These are phyloP conservation scores for Calosoma granatense DNA, from an alignment of 1,140 invertebrate species.

Conservation along the genomic window DNA sequence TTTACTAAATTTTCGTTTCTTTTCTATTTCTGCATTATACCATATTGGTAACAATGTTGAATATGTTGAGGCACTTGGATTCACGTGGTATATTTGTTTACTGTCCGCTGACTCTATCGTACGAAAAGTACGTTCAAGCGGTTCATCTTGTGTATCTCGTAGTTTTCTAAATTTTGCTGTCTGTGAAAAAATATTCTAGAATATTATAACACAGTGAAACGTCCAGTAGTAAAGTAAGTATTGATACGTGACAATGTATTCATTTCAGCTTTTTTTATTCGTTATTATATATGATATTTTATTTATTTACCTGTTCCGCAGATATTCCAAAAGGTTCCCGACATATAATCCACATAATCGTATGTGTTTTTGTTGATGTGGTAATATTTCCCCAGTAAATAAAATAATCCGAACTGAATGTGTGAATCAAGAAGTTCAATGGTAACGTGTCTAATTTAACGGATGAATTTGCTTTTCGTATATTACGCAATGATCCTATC, in stretches of 20 bases:
- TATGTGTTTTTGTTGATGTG: slow-evolving; percentile 25
- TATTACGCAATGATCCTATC: slow-evolving; percentile 34
- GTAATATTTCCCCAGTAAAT: slow-evolving; percentile 54
- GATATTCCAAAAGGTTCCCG: slow-evolving; percentile 29
- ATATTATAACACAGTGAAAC: too few relatives aligned
- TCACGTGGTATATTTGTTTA: slow-evolving; percentile 26
- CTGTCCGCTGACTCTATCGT: slow-evolving; percentile 16
- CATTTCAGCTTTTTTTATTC: too few relatives aligned
- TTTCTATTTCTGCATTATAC: background rate
- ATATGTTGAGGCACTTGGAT: slow-evolving; percentile 25
- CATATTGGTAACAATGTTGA: slow-evolving; percentile 22
- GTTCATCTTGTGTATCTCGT: slow-evolving; percentile 24
- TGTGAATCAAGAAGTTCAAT: slow-evolving; percentile 40
- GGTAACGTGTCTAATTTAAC: slow-evolving; percentile 38
- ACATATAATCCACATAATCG: slow-evolving; percentile 31
- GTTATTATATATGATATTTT: too few relatives aligned
- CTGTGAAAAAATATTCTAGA: slow-evolving; percentile 22
- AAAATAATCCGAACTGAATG: slow-evolving; percentile 51
- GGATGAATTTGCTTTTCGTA: slow-evolving; percentile 39
- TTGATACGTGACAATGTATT: too few relatives aligned
- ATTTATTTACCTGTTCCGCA: slow-evolving; percentile 28
- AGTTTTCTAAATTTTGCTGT: slow-evolving; percentile 26
- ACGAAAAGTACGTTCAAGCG: slow-evolving; percentile 28
- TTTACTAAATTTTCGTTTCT: background rate
- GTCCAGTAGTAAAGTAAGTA: too few relatives aligned